Evolutionary conservation across 2,113 vertebrate genomes (phyloP).

Genomic region (Chloropsis cyanopogon): DNA sequence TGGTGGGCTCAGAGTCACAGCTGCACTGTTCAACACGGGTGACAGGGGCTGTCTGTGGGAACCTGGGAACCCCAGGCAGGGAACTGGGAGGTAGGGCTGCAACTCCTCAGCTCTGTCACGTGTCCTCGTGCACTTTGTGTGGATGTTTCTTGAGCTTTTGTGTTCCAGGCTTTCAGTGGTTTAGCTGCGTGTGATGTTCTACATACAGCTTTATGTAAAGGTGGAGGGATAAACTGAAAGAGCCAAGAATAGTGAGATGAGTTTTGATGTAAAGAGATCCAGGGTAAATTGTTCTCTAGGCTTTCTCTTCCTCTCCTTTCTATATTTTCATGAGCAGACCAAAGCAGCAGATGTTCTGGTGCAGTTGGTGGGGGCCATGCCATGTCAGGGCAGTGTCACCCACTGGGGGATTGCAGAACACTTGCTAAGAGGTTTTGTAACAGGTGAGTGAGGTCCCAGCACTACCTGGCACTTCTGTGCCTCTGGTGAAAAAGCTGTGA

Average conservation of each 20-base stretch:
- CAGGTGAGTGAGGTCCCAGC: background rate
- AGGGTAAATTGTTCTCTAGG: background rate
- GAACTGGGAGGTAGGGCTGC: background rate
- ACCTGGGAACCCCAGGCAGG: background rate
- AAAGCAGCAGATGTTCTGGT: background rate
- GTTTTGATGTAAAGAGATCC: background rate
- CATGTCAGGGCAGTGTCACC: background rate
- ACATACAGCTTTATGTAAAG: background rate
- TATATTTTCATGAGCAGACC: background rate
- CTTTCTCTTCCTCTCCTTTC: background rate
- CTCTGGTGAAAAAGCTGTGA: background rate
- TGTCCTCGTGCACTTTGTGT: fast-evolving
- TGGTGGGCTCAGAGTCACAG: fast-evolving
- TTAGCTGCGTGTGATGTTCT: background rate
- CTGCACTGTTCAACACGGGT: fast-evolving
- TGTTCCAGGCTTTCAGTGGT: background rate
- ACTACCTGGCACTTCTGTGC: background rate
- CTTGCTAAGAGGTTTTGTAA: background rate
- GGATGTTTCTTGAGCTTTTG: background rate
- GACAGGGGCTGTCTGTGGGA: background rate
- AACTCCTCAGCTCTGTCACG: fast-evolving
- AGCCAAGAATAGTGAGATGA: background rate
- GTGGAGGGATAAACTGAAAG: background rate
- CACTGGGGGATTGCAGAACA: background rate
- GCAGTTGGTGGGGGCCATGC: background rate